A percentile compares a stretch with the other conserved stretches of the same genome.
Evolutionary conservation across 2,113 vertebrate genomes (phyloP).

Genomic region (Aptenodytes forsteri): DNA sequence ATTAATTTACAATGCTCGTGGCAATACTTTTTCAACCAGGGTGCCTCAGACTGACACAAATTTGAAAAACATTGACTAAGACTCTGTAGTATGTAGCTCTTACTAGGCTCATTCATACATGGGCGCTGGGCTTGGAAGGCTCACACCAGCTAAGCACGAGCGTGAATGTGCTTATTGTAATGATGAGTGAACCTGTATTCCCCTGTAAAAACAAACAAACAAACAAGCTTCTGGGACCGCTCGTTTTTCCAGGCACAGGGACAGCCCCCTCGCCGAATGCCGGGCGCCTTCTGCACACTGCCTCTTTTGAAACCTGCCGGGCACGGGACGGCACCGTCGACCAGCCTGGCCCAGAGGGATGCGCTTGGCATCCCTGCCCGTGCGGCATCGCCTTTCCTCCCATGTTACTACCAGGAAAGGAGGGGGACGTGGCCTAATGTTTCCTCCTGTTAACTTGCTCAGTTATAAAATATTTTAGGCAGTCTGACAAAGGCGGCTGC

Average conservation of each 20-base stretch:
- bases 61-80: background rate
- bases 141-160: background rate
- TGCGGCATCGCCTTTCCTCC: background rate
- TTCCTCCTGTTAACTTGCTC: background rate
- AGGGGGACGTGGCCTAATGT: fast-evolving
- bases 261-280: background rate
- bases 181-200: constrained; percentile 47
- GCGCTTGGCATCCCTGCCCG: fast-evolving
- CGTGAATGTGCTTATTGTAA: constrained; percentile 28
- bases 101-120: constrained; percentile 18
- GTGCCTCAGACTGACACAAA: constrained; percentile 6
- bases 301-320: background rate
- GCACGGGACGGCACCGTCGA: fast-evolving
- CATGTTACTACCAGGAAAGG: background rate
- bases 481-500: background rate
- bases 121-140: background rate
- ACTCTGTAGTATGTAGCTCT: background rate
- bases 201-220: background rate
- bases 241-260: background rate
- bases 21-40: background rate
- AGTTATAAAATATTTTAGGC: background rate
- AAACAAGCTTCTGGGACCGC: background rate
- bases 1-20: constrained; percentile 22
- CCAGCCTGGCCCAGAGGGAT: background rate
- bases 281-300: background rate